These are phyloP conservation scores for Pangasius larnaudii DNA, from an alignment of 2,797 vertebrate species.

Conservation along the genomic window DNA sequence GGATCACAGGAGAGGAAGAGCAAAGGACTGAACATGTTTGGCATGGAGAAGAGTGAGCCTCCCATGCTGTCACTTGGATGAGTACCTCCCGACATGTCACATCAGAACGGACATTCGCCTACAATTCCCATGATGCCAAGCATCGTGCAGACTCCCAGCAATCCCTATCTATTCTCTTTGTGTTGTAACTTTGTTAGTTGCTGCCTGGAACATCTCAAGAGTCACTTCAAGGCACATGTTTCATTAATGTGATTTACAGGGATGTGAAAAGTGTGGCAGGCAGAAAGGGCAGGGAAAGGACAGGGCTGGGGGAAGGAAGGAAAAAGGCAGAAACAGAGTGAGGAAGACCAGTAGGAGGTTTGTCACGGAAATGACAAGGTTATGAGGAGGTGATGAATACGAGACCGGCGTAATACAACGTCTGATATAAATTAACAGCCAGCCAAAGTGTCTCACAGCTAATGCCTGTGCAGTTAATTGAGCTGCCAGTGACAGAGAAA, in stretches of 20 bases:
- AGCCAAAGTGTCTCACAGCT: constrained; percentile 51
- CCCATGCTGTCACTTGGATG: constrained; percentile 40
- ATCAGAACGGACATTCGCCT: constrained; percentile 24
- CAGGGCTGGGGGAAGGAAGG: neutral
- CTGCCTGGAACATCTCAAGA: constrained; percentile 41
- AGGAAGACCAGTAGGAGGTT: constrained; percentile 36
- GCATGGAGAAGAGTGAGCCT: constrained; percentile 62
- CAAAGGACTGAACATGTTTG: constrained; percentile 33
- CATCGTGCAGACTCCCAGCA: constrained; percentile 6
- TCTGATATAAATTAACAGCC: constrained; percentile 58
- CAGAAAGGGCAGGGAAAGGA: constrained; percentile 23
- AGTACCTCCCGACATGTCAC: constrained; percentile 57
- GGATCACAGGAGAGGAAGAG: neutral
- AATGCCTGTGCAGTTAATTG: constrained; percentile 61
- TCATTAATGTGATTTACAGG: constrained; percentile 47
- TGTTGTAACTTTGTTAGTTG: constrained; percentile 36
- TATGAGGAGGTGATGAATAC: constrained; percentile 64
- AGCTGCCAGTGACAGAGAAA: constrained; percentile 27
- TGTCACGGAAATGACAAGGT: constrained; percentile 64
- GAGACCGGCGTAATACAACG: constrained; percentile 48
- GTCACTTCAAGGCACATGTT: constrained; percentile 40
- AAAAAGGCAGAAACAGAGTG: neutral
- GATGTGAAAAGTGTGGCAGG: constrained; percentile 10
- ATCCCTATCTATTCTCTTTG: constrained; percentile 21
- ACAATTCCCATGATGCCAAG: constrained; percentile 23